Evolutionary conservation across 2,113 vertebrate genomes (phyloP).

Genomic region (rat (Rattus norvegicus)): GRCr8 NC_086021.1:104504001-104504500

Average conservation of each 20-base stretch:
- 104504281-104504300: too few species aligned
- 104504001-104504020: background rate
- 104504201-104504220: background rate
- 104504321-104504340: too few species aligned
- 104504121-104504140: background rate
- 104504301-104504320: accelerated
- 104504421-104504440: too few species aligned
- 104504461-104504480: background rate
- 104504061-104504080: background rate
- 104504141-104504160: background rate
- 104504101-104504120: background rate
- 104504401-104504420: too few species aligned
- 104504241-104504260: too few species aligned
- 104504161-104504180: background rate
- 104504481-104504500: too few species aligned
- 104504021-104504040: conserved; percentile 7
- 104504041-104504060: background rate
- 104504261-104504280: too few species aligned
- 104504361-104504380: too few species aligned
- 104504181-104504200: background rate
- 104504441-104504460: background rate
- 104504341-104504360: accelerated
- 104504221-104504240: too few species aligned
- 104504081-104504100: conserved; percentile 39
- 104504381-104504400: too few species aligned